Percentiles rank a stretch among this genome's conserved stretches.
Evolutionary conservation across 1,140 invertebrate species (phyloP).

Genomic region (Zophobas atratus): DNA sequence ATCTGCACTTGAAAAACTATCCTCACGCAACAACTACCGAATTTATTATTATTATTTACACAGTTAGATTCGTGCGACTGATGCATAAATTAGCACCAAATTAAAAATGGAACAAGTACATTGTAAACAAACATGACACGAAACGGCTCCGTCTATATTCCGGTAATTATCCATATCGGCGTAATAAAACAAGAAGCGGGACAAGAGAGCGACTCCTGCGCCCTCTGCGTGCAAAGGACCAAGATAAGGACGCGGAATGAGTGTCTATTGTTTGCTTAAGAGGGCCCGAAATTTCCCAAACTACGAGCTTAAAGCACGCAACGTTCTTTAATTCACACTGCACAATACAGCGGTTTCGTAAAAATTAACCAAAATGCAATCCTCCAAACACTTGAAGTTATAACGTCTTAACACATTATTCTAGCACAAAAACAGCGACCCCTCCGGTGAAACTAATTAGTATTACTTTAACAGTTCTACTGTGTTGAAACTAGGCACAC

Average conservation of each 20-base stretch:
- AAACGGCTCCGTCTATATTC: slow-evolving; percentile 37
- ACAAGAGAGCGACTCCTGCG: slow-evolving; percentile 48
- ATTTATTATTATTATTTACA: slow-evolving; percentile 61
- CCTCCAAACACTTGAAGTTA: too few species aligned
- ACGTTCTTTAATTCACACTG: slow-evolving; percentile 36
- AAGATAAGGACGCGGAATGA: slow-evolving; percentile 52
- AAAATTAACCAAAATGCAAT: too few species aligned
- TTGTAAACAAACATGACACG: slow-evolving; percentile 50
- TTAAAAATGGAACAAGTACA: slow-evolving; percentile 58
- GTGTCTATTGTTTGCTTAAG: slow-evolving; percentile 56
- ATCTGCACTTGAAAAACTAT: slow-evolving; percentile 53
- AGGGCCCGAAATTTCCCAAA: slow-evolving; percentile 50
- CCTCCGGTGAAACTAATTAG: too few species aligned
- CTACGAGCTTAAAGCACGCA: slow-evolving; percentile 39
- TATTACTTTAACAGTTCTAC: too few species aligned
- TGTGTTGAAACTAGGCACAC: neutral
- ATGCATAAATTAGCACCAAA: slow-evolving; percentile 65
- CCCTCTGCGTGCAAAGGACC: slow-evolving; percentile 45
- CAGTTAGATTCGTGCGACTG: slow-evolving; percentile 59
- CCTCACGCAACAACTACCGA: slow-evolving; percentile 42
- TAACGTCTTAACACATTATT: too few species aligned
- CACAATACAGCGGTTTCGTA: too few species aligned
- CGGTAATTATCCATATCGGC: slow-evolving; percentile 48
- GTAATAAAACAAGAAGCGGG: slow-evolving; percentile 35
- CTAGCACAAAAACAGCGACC: too few species aligned